Evolutionary conservation across 2,113 vertebrate genomes (phyloP).

Genomic region (Prunella himalayana): DNA sequence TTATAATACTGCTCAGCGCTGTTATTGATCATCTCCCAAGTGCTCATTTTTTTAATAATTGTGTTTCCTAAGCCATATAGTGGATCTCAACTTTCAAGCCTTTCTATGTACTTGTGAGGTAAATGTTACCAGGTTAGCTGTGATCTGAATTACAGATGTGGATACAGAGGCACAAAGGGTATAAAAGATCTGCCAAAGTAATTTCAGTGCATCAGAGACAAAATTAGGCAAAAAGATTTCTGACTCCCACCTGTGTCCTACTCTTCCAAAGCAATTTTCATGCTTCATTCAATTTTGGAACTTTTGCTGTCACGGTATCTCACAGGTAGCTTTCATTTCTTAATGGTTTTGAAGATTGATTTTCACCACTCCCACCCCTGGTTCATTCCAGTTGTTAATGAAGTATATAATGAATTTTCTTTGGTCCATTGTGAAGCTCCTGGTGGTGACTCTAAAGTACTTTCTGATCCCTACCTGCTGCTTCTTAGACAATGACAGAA

Average conservation of each 20-base stretch:
- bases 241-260: slow-evolving; percentile 30
- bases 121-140: not conserved
- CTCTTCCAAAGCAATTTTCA: slow-evolving; percentile 9
- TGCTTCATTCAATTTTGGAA: slow-evolving; percentile 19
- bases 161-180: not conserved
- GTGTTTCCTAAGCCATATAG: not conserved
- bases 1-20: not conserved
- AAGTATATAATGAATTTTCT: not conserved
- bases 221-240: slow-evolving; percentile 30
- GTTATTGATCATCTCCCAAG: not conserved
- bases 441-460: not conserved
- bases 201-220: slow-evolving; percentile 12
- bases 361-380: not conserved
- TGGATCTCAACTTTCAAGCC: not conserved
- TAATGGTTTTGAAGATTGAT: slow-evolving; percentile 3
- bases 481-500: not conserved
- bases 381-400: not conserved
- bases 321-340: slow-evolving; percentile 6
- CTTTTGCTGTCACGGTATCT: not conserved
- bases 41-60: not conserved
- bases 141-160: not conserved
- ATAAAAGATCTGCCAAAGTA: slow-evolving; percentile 9
- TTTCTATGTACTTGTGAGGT: not conserved
- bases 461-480: not conserved
- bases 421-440: not conserved